Percentiles rank a stretch among this genome's conserved stretches.
Conservation (phyloP, 2,888 invertebrate genomes). For the Conchocele bisecta region DNA sequence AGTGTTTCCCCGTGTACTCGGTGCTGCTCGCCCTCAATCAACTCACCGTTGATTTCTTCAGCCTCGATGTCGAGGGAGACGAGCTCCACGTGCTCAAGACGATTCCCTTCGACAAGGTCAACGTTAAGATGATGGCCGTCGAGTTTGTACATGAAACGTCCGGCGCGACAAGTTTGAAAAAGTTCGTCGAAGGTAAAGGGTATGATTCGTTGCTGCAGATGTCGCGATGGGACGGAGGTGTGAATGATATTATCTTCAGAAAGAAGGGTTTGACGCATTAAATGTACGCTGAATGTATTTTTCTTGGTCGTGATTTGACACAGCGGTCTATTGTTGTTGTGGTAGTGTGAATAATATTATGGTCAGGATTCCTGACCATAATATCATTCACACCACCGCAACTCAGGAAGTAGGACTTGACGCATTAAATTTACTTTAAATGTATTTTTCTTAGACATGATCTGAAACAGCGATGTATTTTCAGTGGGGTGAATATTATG, state of each 20-base stretch:
- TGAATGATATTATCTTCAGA: constrained; percentile 61
- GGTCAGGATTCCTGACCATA: no score
- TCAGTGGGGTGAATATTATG: no score
- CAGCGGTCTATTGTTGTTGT: no score
- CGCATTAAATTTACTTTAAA: no score
- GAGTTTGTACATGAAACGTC: constrained; percentile 63
- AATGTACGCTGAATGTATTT: no score
- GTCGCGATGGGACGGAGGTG: constrained; percentile 57
- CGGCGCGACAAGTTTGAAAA: constrained; percentile 30
- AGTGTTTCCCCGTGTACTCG: constrained; percentile 93
- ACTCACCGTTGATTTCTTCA: no score
- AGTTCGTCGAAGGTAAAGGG: constrained; percentile 50
- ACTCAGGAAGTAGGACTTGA: no score
- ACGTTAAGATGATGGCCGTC: constrained; percentile 82
- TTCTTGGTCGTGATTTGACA: no score
- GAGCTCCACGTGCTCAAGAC: constrained; percentile 85
- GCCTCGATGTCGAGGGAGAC: constrained; percentile 86
- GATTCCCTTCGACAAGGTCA: constrained; percentile 85
- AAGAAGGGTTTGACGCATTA: constrained; percentile 53
- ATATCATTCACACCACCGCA: no score
- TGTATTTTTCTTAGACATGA: no score
- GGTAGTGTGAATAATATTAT: no score
- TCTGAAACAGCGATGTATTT: no score
- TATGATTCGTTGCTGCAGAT: constrained; percentile 57
- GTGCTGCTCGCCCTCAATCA: constrained; percentile 90